phyloP scores from a whole-genome alignment of 1,140 invertebrate species.

The Contarinia nasturtii region DNA sequence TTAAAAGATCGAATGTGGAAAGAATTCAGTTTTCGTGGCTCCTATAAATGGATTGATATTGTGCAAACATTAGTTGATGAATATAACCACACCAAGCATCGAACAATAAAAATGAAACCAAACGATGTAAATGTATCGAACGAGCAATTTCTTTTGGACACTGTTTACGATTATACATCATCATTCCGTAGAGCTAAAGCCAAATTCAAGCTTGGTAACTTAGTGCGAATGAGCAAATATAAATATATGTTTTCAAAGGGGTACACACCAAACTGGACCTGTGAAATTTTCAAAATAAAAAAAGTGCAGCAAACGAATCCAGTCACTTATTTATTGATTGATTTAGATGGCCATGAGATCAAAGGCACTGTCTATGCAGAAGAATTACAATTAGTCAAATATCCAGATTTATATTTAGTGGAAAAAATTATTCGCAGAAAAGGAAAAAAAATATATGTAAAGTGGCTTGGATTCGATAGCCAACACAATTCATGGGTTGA shows the following conservation, averaged over 20 bases:
- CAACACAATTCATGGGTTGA: constrained; percentile 16
- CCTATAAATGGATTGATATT: constrained; percentile 21
- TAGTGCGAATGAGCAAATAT: too few relatives aligned
- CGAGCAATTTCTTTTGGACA: constrained; percentile 9
- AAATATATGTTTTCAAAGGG: constrained; percentile 23
- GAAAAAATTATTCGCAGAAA: too few relatives aligned
- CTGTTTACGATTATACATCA: constrained; percentile 9
- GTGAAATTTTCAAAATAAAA: constrained; percentile 21
- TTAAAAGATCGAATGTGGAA: constrained; percentile 24
- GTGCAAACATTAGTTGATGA: constrained; percentile 17
- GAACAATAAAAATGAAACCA: constrained; percentile 23
- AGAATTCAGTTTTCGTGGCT: constrained; percentile 22
- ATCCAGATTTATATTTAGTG: too few relatives aligned
- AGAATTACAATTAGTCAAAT: too few relatives aligned
- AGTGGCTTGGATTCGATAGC: constrained; percentile 17
- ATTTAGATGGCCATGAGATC: constrained; percentile 12
- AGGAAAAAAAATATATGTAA: constrained; percentile 16
- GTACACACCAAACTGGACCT: constrained; percentile 23
- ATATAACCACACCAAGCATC: constrained; percentile 26
- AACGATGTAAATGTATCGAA: constrained; percentile 14
- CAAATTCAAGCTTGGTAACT: constrained; percentile 17
- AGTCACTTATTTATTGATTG: constrained; percentile 15
- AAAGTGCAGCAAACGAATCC: constrained; percentile 16
- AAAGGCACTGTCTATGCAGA: constrained; percentile 19
- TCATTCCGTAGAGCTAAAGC: too few relatives aligned